These are phyloP conservation scores for Prionailurus viverrinus DNA, from an alignment of 2,113 vertebrate genomes.

Conservation along the genomic window DNA sequence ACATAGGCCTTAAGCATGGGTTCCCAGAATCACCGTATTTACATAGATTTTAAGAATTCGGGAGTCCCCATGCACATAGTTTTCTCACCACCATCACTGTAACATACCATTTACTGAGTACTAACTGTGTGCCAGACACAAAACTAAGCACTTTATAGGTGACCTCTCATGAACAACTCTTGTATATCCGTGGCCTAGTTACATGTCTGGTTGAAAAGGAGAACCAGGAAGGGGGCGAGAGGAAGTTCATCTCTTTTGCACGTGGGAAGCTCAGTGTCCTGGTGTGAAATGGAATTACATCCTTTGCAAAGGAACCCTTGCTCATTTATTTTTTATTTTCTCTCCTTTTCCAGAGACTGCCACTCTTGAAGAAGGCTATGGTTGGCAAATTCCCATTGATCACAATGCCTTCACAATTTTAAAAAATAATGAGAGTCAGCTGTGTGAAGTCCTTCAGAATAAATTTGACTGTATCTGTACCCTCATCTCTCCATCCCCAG, in stretches of 20 bases:
- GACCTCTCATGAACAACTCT: not conserved
- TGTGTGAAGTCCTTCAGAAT: conserved; percentile 80
- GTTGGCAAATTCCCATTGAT: conserved; percentile 75
- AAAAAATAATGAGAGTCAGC: conserved; percentile 70
- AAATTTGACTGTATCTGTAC: conserved; percentile 88
- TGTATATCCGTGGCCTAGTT: not conserved
- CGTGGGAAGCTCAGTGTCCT: not conserved
- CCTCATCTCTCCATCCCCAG: conserved; percentile 51
- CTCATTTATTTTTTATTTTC: conserved; percentile 68
- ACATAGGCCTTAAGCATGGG: not conserved
- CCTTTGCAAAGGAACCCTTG: not conserved
- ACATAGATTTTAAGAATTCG: not conserved
- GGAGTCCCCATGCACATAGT: not conserved
- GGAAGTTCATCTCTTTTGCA: not conserved
- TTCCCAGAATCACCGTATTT: not conserved
- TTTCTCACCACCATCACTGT: not conserved
- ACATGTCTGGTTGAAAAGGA: not conserved
- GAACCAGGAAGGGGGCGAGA: not conserved
- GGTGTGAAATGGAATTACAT: not conserved
- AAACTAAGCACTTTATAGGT: not conserved
- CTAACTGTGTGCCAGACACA: not conserved
- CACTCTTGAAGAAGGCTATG: conserved; percentile 45
- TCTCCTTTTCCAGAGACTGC: conserved; percentile 75
- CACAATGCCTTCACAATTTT: conserved; percentile 78
- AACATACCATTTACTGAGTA: not conserved